Percentiles rank a stretch among this genome's conserved stretches.
Evolutionary conservation across 2,113 vertebrate genomes (phyloP).

Genomic region (Paedocypris sp.): DNA sequence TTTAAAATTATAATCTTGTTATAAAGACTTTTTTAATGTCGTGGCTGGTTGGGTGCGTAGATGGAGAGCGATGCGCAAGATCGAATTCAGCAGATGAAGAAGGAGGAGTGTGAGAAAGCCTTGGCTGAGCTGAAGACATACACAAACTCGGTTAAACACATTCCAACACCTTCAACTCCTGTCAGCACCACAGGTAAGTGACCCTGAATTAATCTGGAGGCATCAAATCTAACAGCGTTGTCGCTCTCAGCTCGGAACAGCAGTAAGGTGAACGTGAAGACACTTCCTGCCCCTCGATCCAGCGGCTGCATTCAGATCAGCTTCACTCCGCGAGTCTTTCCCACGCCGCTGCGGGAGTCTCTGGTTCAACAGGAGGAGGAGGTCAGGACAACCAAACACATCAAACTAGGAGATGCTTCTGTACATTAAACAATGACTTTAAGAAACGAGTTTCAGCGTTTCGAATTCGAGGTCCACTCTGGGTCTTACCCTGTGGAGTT

Average conservation of each 20-base stretch:
- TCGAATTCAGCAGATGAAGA: constrained; percentile 72
- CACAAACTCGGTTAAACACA: constrained; percentile 48
- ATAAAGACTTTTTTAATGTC: neutral
- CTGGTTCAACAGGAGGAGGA: constrained; percentile 75
- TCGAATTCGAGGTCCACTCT: too few species aligned
- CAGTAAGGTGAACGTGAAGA: constrained; percentile 42
- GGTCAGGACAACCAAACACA: too few species aligned
- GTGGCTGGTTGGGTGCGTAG: constrained; percentile 69
- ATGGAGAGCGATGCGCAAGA: constrained; percentile 76
- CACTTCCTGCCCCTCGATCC: constrained; percentile 65
- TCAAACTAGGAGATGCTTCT: too few species aligned
- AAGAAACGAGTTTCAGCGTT: too few species aligned
- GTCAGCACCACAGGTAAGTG: neutral
- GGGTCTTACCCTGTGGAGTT: too few species aligned
- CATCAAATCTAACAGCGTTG: neutral
- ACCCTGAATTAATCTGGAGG: neutral
- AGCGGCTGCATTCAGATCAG: constrained; percentile 66
- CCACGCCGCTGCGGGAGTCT: constrained; percentile 84
- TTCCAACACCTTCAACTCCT: too few species aligned
- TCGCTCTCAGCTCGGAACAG: neutral
- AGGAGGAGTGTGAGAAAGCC: constrained; percentile 64
- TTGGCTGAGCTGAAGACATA: constrained; percentile 69
- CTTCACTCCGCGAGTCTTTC: constrained; percentile 82
- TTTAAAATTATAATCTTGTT: neutral
- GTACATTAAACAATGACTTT: too few species aligned